A percentile compares a stretch with the other conserved stretches of the same genome.
Evolutionary conservation across 2,888 invertebrate species (phyloP).

Genomic region (Anoplius nigerrimus): DNA sequence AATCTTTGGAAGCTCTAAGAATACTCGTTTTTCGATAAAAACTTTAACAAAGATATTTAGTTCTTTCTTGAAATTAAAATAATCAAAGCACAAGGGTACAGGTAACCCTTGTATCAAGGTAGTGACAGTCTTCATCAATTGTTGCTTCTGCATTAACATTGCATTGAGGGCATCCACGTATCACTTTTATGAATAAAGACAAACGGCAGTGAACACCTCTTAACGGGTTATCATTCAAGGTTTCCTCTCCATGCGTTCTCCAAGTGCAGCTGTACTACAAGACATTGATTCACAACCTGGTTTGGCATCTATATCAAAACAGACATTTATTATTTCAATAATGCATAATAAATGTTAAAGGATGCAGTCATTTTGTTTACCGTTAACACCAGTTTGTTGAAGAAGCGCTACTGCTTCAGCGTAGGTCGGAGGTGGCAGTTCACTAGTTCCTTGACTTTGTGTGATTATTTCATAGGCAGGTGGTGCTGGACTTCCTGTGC

Average conservation of each 20-base stretch:
- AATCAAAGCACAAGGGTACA: too few relatives aligned
- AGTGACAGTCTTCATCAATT: too few relatives aligned
- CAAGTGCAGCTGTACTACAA: conserved; percentile 27
- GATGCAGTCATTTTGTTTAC: conserved; percentile 38
- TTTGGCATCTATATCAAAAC: conserved; percentile 49
- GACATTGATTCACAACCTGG: conserved; percentile 41
- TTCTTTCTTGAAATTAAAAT: too few relatives aligned
- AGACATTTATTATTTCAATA: not conserved
- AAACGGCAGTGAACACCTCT: not conserved
- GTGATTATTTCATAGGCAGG: conserved; percentile 81
- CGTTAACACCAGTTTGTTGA: conserved; percentile 60
- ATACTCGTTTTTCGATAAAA: too few relatives aligned
- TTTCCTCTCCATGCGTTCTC: conserved; percentile 33
- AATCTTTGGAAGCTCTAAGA: too few relatives aligned
- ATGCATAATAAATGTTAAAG: not conserved
- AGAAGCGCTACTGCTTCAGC: conserved; percentile 77
- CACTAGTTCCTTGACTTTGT: conserved; percentile 74
- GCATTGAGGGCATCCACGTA: too few relatives aligned
- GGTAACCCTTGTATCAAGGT: too few relatives aligned
- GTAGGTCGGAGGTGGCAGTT: conserved; percentile 80
- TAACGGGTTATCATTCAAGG: conserved; percentile 27
- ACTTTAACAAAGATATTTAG: too few relatives aligned
- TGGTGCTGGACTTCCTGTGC: conserved; percentile 76
- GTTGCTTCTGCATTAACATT: too few relatives aligned
- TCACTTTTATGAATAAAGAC: too few relatives aligned